phyloP scores from a whole-genome alignment of 1,140 invertebrate species.

The Carposina sasakii region DNA sequence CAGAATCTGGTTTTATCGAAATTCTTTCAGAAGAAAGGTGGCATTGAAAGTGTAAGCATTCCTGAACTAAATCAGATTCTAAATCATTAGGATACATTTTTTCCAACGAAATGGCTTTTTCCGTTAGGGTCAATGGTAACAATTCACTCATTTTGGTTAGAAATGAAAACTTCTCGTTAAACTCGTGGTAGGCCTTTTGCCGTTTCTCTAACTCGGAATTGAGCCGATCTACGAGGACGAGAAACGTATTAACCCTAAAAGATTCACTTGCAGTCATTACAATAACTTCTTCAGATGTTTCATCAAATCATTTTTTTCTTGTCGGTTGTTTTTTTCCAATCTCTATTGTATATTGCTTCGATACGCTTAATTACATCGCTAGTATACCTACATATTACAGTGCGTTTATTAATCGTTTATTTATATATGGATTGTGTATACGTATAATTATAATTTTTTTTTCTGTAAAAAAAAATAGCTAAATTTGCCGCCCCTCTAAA shows the following conservation, averaged over 20 bases:
- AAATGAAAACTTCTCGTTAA: not conserved
- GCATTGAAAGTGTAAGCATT: not conserved
- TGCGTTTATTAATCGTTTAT: no score
- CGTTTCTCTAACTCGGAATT: not conserved
- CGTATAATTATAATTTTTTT: no score
- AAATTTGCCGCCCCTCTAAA: no score
- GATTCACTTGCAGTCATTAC: not conserved
- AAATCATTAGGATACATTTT: not conserved
- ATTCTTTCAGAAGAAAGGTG: not conserved
- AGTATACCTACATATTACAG: no score
- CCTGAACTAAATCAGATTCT: not conserved
- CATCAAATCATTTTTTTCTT: not conserved
- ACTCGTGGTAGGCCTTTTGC: not conserved
- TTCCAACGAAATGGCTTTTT: not conserved
- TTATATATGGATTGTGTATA: no score
- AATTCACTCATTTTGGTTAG: not conserved
- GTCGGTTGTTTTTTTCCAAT: not conserved
- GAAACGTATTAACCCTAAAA: constrained; percentile 1
- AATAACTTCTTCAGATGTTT: not conserved
- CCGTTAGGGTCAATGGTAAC: not conserved
- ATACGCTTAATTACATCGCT: constrained; percentile 13
- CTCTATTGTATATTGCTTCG: not conserved
- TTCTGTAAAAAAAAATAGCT: no score
- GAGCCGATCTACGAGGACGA: not conserved
- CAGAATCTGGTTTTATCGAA: not conserved